phyloP scores from a whole-genome alignment of 2,113 vertebrate species.

The Macrotis lagotis region DNA sequence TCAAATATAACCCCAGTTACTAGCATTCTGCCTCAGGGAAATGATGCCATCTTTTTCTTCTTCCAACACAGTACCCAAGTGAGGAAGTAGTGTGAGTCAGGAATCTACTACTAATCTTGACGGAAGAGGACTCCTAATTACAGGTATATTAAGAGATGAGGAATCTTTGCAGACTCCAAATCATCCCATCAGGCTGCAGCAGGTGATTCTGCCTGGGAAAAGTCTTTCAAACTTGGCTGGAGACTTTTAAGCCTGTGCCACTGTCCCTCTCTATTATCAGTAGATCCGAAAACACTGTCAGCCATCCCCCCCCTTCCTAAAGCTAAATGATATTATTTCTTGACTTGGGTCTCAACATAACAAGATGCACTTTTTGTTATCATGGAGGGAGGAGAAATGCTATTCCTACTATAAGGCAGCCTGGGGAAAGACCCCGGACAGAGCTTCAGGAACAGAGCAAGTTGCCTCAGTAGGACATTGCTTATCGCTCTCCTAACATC shows the following conservation, averaged over 20 bases:
- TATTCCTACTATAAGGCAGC: background rate
- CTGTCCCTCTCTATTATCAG: background rate
- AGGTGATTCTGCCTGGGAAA: conserved; percentile 19
- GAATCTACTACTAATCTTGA: background rate
- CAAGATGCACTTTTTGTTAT: background rate
- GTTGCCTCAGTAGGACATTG: background rate
- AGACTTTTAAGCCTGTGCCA: background rate
- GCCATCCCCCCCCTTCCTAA: background rate
- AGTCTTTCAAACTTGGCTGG: background rate
- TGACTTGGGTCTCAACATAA: background rate
- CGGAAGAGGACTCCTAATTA: background rate
- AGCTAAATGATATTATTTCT: background rate
- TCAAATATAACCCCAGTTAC: background rate
- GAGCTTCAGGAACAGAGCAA: background rate
- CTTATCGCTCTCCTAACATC: background rate
- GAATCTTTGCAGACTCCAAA: background rate
- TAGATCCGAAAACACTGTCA: background rate
- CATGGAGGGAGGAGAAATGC: background rate
- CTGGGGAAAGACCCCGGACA: background rate
- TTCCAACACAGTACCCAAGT: background rate
- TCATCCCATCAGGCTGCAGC: background rate
- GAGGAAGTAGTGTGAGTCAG: background rate
- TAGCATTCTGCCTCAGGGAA: background rate
- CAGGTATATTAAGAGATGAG: background rate
- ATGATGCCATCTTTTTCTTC: background rate